phyloP scores from a whole-genome alignment of 2,113 vertebrate species.

The Percina caprodes region DNA sequence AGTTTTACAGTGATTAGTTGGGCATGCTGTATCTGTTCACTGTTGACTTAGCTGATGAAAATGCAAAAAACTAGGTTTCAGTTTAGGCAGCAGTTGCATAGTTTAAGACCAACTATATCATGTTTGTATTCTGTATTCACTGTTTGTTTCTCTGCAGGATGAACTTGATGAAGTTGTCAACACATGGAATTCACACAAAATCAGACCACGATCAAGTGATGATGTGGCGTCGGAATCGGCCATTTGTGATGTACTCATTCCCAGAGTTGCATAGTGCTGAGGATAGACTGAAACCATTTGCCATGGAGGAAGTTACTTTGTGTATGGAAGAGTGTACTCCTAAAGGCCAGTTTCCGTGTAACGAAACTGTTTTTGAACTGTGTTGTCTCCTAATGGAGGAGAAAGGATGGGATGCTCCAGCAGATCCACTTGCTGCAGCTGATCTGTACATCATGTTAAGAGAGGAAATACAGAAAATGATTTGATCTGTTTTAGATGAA shows the following conservation, averaged over 20 bases:
- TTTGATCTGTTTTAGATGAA: background rate
- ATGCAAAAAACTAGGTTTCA: too few relatives aligned
- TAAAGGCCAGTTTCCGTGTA: background rate
- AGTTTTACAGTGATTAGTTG: too few relatives aligned
- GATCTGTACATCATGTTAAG: background rate
- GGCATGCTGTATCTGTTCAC: too few relatives aligned
- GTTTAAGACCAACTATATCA: too few relatives aligned
- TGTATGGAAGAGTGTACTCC: constrained; percentile 5
- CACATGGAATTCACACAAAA: constrained; percentile 3
- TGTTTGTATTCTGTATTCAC: background rate
- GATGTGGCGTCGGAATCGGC: background rate
- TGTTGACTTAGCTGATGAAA: too few relatives aligned
- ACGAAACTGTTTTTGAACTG: constrained; percentile 1
- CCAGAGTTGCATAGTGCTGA: constrained; percentile 1
- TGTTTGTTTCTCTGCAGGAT: constrained; percentile 5
- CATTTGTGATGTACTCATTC: background rate
- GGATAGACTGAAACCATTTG: background rate
- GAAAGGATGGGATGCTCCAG: background rate
- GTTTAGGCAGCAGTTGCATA: too few relatives aligned
- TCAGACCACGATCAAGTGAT: background rate
- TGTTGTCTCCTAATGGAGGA: constrained; percentile 1
- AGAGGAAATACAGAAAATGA: background rate
- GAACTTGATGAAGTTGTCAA: constrained; percentile 1
- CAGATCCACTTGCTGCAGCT: constrained; percentile 1
- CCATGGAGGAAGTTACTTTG: background rate